Conservation (phyloP, 1,140 invertebrate genomes). For the Luehdorfia chinensis region DNA sequence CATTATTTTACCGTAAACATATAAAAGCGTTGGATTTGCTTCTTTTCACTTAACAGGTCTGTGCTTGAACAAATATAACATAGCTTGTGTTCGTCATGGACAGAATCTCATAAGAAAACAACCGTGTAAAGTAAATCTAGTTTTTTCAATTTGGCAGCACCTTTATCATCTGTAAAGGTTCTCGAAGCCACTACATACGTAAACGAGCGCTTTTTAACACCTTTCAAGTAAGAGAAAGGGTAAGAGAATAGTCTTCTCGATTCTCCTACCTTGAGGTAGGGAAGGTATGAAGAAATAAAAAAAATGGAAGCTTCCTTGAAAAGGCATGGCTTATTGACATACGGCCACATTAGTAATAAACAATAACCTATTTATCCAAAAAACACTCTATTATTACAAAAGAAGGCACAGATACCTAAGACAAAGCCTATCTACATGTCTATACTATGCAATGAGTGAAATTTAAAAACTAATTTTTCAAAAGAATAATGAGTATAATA, state of each 20-base stretch:
- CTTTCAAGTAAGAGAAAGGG: conserved; percentile 1
- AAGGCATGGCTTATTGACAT: conserved; percentile 6
- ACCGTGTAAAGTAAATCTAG: conserved; percentile 19
- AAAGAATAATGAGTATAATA: not conserved
- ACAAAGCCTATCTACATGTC: conserved; percentile 2
- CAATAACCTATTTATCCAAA: not conserved
- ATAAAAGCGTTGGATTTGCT: conserved; percentile 5
- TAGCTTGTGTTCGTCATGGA: conserved; percentile 29
- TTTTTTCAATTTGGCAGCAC: conserved; percentile 18
- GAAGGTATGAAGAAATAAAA: too few species aligned
- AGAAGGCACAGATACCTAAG: conserved; percentile 12
- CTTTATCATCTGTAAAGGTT: conserved; percentile 18
- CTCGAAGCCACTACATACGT: conserved; percentile 1
- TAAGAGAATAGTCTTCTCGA: not conserved
- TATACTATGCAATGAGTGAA: conserved; percentile 3
- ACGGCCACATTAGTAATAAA: conserved; percentile 3
- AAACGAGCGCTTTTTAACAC: conserved; percentile 11
- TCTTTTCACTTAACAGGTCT: conserved; percentile 4
- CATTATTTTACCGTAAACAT: conserved; percentile 6
- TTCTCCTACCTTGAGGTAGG: too few species aligned
- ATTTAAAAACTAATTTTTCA: not conserved
- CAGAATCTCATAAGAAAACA: conserved; percentile 53
- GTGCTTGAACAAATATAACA: not conserved
- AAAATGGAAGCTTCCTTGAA: too few species aligned
- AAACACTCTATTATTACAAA: not conserved